Conservation (phyloP, 2,888 invertebrate species). For the Cephus spinipes region DNA sequence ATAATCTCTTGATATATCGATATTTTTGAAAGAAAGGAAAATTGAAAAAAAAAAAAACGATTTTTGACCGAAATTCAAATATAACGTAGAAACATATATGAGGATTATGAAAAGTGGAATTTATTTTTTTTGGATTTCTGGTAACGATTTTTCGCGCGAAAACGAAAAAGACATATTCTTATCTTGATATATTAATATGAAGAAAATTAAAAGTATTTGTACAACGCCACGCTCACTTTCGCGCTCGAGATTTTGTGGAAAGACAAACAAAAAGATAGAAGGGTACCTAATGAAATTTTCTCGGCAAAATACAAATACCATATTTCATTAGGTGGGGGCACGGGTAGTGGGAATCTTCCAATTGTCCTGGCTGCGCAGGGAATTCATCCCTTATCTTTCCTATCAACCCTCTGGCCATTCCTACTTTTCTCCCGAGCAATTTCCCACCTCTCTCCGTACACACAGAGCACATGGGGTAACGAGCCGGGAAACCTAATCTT, state of each 20-base stretch:
- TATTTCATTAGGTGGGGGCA: neutral
- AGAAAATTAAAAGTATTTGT: neutral
- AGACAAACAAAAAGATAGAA: neutral
- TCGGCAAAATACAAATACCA: neutral
- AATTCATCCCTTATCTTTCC: neutral
- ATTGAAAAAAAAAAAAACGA: too few relatives aligned
- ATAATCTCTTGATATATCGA: neutral
- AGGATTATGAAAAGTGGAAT: neutral
- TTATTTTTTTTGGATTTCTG: neutral
- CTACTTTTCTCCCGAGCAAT: neutral
- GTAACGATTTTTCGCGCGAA: neutral
- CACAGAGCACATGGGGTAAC: neutral
- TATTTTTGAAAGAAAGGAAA: neutral
- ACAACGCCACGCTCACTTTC: neutral
- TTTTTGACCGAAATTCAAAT: neutral
- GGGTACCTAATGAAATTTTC: neutral
- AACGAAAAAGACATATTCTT: neutral
- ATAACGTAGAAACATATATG: neutral
- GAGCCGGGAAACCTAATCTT: neutral
- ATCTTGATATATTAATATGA: neutral
- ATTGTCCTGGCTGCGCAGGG: neutral
- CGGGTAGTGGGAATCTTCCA: neutral
- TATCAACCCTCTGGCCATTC: neutral
- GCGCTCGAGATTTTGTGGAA: neutral
- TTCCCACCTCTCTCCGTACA: neutral